Conservation (phyloP, 2,888 invertebrate genomes). For the Habroteleia sp. region DNA sequence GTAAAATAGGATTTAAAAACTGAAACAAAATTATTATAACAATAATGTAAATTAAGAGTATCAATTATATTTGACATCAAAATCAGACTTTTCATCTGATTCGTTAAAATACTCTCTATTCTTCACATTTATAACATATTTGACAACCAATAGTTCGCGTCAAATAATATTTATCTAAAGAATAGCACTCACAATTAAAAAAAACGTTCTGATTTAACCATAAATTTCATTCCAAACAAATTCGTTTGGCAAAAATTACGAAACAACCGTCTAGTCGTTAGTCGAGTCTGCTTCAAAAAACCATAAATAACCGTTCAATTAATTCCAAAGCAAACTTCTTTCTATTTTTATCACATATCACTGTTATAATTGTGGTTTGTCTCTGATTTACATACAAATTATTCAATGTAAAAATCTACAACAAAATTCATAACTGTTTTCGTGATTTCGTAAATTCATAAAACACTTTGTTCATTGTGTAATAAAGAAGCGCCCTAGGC, state of each 20-base stretch:
- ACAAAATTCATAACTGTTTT: conserved; percentile 23
- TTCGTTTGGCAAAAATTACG: conserved; percentile 11
- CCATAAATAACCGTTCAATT: conserved; percentile 37
- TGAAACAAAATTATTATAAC: no score
- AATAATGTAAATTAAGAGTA: no score
- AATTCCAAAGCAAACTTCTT: conserved; percentile 25
- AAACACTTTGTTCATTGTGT: conserved; percentile 35
- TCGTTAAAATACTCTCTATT: no score
- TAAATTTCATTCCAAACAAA: conserved; percentile 4
- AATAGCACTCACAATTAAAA: neutral
- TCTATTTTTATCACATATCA: conserved; percentile 38
- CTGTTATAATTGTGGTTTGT: conserved; percentile 44
- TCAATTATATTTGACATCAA: no score
- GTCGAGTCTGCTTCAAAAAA: conserved; percentile 16
- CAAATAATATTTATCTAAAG: no score
- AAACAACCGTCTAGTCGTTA: conserved; percentile 10
- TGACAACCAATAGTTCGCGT: no score
- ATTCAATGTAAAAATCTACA: conserved; percentile 31
- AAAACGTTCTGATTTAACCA: neutral
- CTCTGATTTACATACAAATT: conserved; percentile 49
- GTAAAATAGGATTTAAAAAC: no score
- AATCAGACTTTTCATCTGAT: no score
- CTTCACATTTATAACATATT: no score
- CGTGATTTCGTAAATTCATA: conserved; percentile 47
- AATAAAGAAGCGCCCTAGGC: conserved; percentile 21